A percentile compares a stretch with the other conserved stretches of the same genome.
Evolutionary conservation across 2,888 invertebrate genomes (phyloP).

Genomic region (Sesia apiformis): DNA sequence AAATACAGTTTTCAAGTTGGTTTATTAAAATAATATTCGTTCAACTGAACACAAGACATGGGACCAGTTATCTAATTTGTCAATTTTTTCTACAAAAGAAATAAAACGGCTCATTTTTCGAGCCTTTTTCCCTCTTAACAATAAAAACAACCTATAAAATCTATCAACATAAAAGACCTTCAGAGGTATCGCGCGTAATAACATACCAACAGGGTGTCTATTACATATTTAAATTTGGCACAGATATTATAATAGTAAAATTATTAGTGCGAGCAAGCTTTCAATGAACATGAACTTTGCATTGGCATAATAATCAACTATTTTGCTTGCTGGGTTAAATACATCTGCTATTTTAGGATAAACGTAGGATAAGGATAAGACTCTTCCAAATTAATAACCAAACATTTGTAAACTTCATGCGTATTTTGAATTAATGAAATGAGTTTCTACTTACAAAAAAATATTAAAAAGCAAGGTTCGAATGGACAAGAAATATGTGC

Average conservation of each 20-base stretch:
- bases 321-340: no score
- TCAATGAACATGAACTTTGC: no score
- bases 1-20: conserved; percentile 61
- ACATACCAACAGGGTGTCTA: conserved; percentile 21
- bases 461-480: no score
- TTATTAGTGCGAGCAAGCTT: conserved; percentile 21
- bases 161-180: conserved; percentile 64
- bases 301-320: no score
- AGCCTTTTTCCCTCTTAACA: conserved; percentile 63
- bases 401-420: no score
- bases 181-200: conserved; percentile 37
- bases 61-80: conserved; percentile 68
- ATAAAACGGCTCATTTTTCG: conserved; percentile 33
- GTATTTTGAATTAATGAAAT: no score
- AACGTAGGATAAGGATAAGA: no score
- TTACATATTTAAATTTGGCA: conserved; percentile 53
- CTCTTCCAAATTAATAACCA: no score
- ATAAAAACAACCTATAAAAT: conserved; percentile 74
- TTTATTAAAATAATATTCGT: conserved; percentile 75
- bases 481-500: no score
- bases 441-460: no score
- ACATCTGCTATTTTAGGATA: no score
- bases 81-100: conserved; percentile 49
- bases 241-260: conserved; percentile 36
- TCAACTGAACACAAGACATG: conserved; percentile 71